Evolutionary conservation across 2,888 invertebrate species (phyloP).

Genomic region (Drosophila fulvimacula): DNA sequence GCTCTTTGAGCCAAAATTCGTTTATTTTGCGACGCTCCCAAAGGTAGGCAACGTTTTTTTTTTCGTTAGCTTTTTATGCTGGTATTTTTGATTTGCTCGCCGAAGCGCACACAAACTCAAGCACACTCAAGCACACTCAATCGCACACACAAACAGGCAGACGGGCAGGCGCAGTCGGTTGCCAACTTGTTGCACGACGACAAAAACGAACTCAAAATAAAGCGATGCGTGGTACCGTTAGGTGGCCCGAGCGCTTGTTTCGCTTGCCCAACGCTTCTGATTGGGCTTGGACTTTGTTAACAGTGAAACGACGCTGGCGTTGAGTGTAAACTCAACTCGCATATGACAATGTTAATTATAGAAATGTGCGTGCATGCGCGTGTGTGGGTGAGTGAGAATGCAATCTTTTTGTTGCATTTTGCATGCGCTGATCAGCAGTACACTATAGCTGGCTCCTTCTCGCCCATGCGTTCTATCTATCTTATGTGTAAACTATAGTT

Average conservation of each 20-base stretch:
- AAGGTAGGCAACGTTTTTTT: constrained; percentile 68
- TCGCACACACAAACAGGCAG: constrained; percentile 4
- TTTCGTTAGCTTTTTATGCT: constrained; percentile 29
- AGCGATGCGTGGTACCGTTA: constrained; percentile 51
- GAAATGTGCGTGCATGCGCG: background rate
- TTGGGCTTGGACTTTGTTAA: background rate
- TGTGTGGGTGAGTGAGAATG: background rate
- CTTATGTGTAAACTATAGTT: constrained; percentile 31
- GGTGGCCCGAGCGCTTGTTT: background rate
- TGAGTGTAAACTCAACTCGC: constrained; percentile 36
- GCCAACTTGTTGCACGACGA: constrained; percentile 68
- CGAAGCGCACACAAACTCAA: constrained; percentile 2
- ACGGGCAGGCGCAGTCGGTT: constrained; percentile 9
- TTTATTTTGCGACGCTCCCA: constrained; percentile 28
- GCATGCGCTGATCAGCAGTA: background rate
- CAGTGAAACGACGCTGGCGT: constrained; percentile 10
- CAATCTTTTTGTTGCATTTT: constrained; percentile 2
- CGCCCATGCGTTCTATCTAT: background rate
- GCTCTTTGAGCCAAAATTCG: constrained; percentile 10
- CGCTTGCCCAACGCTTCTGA: background rate
- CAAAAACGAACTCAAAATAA: constrained; percentile 66
- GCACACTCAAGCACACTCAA: background rate
- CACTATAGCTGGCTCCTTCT: background rate
- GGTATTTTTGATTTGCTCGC: constrained; percentile 45
- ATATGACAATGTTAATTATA: constrained; percentile 13